These are phyloP conservation scores for Oreochromis grahami DNA, from an alignment of 2,797 vertebrate genomes.

Conservation along the genomic window DNA sequence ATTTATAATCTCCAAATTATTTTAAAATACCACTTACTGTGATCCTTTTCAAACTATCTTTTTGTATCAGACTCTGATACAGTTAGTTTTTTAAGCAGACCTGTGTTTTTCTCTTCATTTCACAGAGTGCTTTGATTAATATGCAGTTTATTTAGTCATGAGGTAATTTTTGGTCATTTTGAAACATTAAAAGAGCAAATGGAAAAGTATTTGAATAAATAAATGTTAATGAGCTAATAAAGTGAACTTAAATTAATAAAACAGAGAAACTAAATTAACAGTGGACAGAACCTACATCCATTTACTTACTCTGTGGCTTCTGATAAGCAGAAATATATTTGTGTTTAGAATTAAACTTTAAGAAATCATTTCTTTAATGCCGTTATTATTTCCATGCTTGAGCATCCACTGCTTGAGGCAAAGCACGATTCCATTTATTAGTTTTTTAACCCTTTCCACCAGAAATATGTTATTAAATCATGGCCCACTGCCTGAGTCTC, in stretches of 20 bases:
- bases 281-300: background rate
- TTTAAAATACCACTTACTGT: background rate
- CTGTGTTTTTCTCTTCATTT: background rate
- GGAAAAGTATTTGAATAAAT: background rate
- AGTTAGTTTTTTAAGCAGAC: background rate
- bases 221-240: background rate
- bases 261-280: background rate
- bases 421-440: background rate
- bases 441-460: background rate
- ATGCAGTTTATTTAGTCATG: background rate
- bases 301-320: background rate
- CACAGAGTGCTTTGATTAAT: background rate
- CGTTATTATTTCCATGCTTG: background rate
- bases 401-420: background rate
- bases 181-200: background rate
- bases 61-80: background rate
- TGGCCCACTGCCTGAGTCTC: background rate
- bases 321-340: background rate
- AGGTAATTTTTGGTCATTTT: background rate
- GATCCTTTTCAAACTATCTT: background rate
- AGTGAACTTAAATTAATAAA: background rate
- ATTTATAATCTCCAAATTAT: background rate
- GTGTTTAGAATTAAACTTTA: background rate
- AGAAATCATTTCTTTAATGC: background rate
- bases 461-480: background rate